phyloP scores from a whole-genome alignment of 2,888 invertebrate genomes.

The Chymomyza procnemis region DNA sequence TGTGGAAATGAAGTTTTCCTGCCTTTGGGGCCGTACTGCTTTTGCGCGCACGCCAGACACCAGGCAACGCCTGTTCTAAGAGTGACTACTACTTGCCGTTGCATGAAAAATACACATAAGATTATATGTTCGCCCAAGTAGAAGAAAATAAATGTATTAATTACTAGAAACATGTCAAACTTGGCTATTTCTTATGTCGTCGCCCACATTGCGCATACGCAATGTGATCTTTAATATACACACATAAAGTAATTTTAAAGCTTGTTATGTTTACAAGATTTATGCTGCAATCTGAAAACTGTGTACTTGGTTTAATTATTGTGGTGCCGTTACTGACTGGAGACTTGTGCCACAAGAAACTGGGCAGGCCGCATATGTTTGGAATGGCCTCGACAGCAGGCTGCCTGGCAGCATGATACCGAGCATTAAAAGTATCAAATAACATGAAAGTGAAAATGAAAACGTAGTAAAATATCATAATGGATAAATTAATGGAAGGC shows the following conservation, averaged over 20 bases:
- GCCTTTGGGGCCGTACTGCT: conserved; percentile 53
- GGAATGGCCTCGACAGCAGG: conserved; percentile 44
- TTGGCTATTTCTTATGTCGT: background rate
- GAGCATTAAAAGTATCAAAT: conserved; percentile 59
- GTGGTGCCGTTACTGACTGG: background rate
- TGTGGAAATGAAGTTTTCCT: conserved; percentile 72
- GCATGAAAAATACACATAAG: conserved; percentile 46
- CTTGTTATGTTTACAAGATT: conserved; percentile 41
- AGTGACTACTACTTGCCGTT: background rate
- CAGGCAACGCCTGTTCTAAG: background rate
- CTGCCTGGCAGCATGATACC: conserved; percentile 10
- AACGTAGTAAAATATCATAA: conserved; percentile 60
- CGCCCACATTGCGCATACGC: conserved; percentile 18
- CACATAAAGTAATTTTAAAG: conserved; percentile 10
- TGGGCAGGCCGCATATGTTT: conserved; percentile 58
- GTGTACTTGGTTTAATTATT: conserved; percentile 58
- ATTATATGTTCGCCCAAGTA: conserved; percentile 32
- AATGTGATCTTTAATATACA: background rate
- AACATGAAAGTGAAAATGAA: conserved; percentile 62
- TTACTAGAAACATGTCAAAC: conserved; percentile 48
- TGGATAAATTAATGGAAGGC: conserved; percentile 63
- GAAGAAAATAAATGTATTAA: conserved; percentile 51
- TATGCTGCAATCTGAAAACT: conserved; percentile 56
- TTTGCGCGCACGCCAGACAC: conserved; percentile 11
- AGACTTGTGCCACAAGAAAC: conserved; percentile 41